phyloP scores from a whole-genome alignment of 1,140 invertebrate genomes.

The Holcopasites calliopsidis region DNA sequence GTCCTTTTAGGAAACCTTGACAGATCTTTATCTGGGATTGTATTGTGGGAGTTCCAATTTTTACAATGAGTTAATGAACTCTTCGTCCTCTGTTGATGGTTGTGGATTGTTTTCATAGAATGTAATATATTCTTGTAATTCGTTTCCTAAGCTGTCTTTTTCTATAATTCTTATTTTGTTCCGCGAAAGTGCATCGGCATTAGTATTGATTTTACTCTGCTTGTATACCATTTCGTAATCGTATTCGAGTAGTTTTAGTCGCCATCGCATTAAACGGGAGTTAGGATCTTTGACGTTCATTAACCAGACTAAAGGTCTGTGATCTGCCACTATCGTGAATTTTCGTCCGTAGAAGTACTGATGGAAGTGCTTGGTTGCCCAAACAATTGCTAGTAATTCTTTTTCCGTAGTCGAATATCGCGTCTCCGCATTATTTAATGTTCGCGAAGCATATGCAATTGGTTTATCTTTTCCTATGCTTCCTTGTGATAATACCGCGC shows the following conservation, averaged over 20 bases:
- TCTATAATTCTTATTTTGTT: background rate
- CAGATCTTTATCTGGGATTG: background rate
- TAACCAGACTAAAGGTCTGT: background rate
- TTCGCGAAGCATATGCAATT: slow-evolving; percentile 51
- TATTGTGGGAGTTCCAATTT: background rate
- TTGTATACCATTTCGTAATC: slow-evolving; percentile 3
- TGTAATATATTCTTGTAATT: background rate
- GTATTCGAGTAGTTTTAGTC: background rate
- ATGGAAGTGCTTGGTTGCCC: slow-evolving; percentile 2
- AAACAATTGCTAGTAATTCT: slow-evolving; percentile 26
- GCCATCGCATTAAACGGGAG: background rate
- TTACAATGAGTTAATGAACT: background rate
- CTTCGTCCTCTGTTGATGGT: background rate
- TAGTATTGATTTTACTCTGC: background rate
- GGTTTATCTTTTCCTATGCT: slow-evolving; percentile 52
- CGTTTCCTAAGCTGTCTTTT: background rate
- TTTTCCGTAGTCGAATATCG: slow-evolving; percentile 45
- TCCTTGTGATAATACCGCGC: slow-evolving; percentile 39
- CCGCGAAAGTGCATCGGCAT: background rate
- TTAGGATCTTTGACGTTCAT: background rate
- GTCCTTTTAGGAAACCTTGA: background rate
- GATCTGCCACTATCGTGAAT: background rate
- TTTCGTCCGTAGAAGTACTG: background rate
- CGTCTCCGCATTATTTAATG: slow-evolving; percentile 36
- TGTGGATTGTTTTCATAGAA: background rate